Percentiles rank a stretch among this genome's conserved stretches.
Conservation (phyloP, 2,113 vertebrate species). For the Lepidothrix coronata region DNA sequence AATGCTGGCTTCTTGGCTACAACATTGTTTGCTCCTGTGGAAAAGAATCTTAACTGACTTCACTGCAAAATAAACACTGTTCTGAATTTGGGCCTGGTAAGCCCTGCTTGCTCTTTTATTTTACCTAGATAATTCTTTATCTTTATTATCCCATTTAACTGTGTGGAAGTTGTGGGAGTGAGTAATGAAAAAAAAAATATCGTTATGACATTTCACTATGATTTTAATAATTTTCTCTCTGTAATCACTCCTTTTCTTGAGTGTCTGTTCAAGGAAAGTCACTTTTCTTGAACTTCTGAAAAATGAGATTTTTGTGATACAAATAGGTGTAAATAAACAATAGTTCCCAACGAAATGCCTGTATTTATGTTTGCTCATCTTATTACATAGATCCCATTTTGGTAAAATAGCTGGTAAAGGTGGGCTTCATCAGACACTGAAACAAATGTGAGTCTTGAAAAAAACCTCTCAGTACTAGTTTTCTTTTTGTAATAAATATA, state of each 20-base stretch:
- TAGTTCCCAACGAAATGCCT: neutral
- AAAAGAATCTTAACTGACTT: neutral
- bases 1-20: slow-evolving; percentile 39
- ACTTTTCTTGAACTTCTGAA: neutral
- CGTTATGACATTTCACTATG: neutral
- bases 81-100: neutral
- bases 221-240: neutral
- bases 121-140: neutral
- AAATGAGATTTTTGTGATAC: neutral
- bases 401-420: neutral
- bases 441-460: neutral
- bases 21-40: neutral
- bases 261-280: neutral
- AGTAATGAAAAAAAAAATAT: neutral
- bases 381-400: neutral
- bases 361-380: neutral
- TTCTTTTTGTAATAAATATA: neutral
- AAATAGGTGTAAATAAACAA: neutral
- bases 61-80: slow-evolving; percentile 10
- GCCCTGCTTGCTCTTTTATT: neutral
- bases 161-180: neutral
- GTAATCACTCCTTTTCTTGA: neutral
- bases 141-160: neutral
- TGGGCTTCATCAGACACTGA: neutral
- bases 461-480: neutral